Base-by-base conservation (phyloP, 2,113 vertebrate genomes). In the Trachemys scripta region DNA sequence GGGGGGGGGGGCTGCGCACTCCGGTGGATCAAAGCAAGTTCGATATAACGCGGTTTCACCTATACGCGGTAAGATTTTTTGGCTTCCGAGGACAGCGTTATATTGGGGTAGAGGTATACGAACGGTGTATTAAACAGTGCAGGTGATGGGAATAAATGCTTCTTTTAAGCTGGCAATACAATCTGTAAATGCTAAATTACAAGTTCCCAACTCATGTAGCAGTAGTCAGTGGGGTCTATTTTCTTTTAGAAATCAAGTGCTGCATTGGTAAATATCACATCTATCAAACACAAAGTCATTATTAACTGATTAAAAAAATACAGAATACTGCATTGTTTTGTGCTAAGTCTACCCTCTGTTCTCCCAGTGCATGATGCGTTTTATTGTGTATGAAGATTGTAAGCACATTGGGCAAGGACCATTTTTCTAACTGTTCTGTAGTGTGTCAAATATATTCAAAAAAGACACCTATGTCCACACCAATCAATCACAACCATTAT, bases 211-310 rank as follows among this genome's bases (percentile, higher is more conserved):
- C 19, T 86, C 0, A 0, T 62, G 49, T 51, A 92, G 76, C 10
- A 50, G 5, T 35, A 80, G 24, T 27, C 16, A 80, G 31, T 27
- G 20, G 9, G 49, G 25, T 24, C 53, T 83, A 0, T 0, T 19
- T 75, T 89, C 65, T 76, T 83, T 76, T 56, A 65, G 83, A 89
- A 91, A 91, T 76, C 47, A 87, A 72, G 83, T 91, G 57, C 3
- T 89, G 81, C 90, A 2, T 11, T 88, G 6, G 12, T 57, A 27
- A 89, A 83, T 0, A 0, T 72, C 69, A 76, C 17, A 75, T 75
- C 22, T 38, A 22, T 45, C 75, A 47, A 10, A 62, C 1, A 81
- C 22, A 65, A 80, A 88, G 19, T 22, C 84, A 90, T 7, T n/a
- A 31, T 69, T 69, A 45, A 2, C 56, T 31, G 22, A 93, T 31